Conservation (phyloP, 2,888 invertebrate species). For the Phyllotreta cruciferae region DNA sequence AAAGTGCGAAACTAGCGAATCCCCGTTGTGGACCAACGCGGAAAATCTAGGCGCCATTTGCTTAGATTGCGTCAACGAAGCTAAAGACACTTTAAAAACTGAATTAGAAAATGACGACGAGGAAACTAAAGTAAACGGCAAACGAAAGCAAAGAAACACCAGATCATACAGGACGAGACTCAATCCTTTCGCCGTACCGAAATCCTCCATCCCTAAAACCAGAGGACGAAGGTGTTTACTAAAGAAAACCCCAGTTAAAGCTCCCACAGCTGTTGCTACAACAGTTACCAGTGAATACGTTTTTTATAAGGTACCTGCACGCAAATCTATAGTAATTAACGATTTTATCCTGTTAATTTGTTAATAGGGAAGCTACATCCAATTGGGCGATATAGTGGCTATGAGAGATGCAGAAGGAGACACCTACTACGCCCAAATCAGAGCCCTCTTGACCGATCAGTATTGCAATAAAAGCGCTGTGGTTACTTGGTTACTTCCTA, state of each 20-base stretch:
- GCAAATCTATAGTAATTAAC: no score
- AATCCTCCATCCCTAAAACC: constrained; percentile 66
- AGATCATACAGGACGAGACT: constrained; percentile 61
- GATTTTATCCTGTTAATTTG: no score
- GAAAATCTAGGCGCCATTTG: constrained; percentile 77
- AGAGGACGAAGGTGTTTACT: constrained; percentile 80
- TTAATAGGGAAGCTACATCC: constrained; percentile 76
- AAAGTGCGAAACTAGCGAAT: constrained; percentile 74
- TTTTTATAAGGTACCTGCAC: constrained; percentile 70
- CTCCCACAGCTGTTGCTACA: constrained; percentile 81
- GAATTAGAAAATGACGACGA: constrained; percentile 56
- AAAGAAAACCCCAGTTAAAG: constrained; percentile 80
- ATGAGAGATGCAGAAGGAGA: constrained; percentile 78
- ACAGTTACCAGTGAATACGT: constrained; percentile 81
- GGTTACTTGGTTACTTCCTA: constrained; percentile 90
- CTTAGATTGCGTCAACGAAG: constrained; percentile 72
- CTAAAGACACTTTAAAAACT: constrained; percentile 58
- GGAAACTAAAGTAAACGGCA: constrained; percentile 62
- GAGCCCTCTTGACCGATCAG: constrained; percentile 88
- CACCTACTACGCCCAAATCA: constrained; percentile 87
- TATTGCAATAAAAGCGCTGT: constrained; percentile 94
- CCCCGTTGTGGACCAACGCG: constrained; percentile 77
- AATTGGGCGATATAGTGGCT: constrained; percentile 91
- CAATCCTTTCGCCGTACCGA: constrained; percentile 60
- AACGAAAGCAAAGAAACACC: constrained; percentile 68